Conservation (phyloP, 2,797 vertebrate species). For the Rhyacichthys aspro region DNA sequence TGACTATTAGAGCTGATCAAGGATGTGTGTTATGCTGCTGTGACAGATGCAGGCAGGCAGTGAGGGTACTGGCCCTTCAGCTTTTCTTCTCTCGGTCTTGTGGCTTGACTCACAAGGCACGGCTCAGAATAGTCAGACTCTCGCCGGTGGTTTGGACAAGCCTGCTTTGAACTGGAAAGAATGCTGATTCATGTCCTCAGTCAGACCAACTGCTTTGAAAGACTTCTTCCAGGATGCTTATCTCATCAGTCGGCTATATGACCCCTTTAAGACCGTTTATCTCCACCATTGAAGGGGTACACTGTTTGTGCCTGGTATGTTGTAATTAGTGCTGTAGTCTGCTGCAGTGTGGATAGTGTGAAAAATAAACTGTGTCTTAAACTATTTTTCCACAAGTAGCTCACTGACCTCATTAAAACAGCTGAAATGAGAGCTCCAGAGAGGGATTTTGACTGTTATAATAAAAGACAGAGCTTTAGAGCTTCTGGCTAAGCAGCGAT, state of each 20-base stretch:
- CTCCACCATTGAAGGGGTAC: neutral
- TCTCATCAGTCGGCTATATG: constrained; percentile 32
- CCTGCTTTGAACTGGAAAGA: constrained; percentile 48
- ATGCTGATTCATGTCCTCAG: constrained; percentile 52
- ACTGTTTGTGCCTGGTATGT: neutral
- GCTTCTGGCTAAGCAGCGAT: neutral
- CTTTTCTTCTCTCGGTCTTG: constrained; percentile 4
- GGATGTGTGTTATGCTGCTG: constrained; percentile 3
- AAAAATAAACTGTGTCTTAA: neutral
- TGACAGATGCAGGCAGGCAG: constrained; percentile 14
- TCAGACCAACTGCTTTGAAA: constrained; percentile 33
- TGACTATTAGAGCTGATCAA: constrained; percentile 19
- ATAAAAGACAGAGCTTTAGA: neutral
- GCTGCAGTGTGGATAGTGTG: neutral
- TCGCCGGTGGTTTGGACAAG: constrained; percentile 34
- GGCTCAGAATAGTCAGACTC: constrained; percentile 41
- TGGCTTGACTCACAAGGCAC: constrained; percentile 33
- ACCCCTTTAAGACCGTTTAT: constrained; percentile 10
- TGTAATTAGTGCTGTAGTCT: neutral
- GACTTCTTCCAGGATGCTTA: constrained; percentile 20
- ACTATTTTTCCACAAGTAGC: neutral
- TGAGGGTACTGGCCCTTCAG: constrained; percentile 17
- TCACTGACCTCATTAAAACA: constrained; percentile 4
- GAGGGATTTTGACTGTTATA: neutral
- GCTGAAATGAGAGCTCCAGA: neutral